Percentiles rank a stretch among this genome's conserved stretches.
Evolutionary conservation across 2,888 invertebrate genomes (phyloP).

Genomic region (Epinotia brunnichana): DNA sequence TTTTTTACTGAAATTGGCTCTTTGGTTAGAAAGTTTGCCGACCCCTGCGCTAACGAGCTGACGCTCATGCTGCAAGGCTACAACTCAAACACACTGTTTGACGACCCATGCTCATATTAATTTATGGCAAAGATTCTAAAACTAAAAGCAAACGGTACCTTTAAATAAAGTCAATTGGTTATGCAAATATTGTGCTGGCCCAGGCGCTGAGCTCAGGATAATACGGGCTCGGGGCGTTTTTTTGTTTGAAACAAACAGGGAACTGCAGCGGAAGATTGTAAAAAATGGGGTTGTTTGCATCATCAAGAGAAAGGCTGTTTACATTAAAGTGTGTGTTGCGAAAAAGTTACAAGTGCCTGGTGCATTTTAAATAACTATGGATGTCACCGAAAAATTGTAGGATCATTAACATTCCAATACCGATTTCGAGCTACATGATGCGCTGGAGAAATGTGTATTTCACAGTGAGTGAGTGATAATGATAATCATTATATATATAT

Average conservation of each 20-base stretch:
- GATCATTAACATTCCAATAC: not conserved
- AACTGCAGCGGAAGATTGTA: conserved; percentile 47
- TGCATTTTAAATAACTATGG: not conserved
- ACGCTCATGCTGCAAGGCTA: no score
- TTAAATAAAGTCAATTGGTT: conserved; percentile 57
- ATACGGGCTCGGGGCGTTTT: conserved; percentile 28
- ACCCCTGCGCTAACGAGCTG: no score
- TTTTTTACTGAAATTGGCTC: no score
- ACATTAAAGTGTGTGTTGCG: conserved; percentile 28
- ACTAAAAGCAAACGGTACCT: conserved; percentile 59
- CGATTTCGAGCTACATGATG: not conserved
- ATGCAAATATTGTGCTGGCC: conserved; percentile 56
- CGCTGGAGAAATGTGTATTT: conserved; percentile 8
- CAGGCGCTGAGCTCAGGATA: conserved; percentile 29
- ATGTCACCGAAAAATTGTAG: not conserved
- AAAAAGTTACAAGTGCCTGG: conserved; percentile 23
- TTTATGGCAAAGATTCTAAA: conserved; percentile 67
- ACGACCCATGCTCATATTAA: conserved; percentile 58
- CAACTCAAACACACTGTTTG: conserved; percentile 49
- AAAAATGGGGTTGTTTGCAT: conserved; percentile 47
- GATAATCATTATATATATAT: conserved; percentile 6
- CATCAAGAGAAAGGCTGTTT: conserved; percentile 31
- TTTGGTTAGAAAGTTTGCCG: no score
- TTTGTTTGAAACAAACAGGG: conserved; percentile 42
- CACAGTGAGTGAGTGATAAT: conserved; percentile 19